Evolutionary conservation across 2,797 vertebrate genomes (phyloP).

Genomic region (Alosa sapidissima): DNA sequence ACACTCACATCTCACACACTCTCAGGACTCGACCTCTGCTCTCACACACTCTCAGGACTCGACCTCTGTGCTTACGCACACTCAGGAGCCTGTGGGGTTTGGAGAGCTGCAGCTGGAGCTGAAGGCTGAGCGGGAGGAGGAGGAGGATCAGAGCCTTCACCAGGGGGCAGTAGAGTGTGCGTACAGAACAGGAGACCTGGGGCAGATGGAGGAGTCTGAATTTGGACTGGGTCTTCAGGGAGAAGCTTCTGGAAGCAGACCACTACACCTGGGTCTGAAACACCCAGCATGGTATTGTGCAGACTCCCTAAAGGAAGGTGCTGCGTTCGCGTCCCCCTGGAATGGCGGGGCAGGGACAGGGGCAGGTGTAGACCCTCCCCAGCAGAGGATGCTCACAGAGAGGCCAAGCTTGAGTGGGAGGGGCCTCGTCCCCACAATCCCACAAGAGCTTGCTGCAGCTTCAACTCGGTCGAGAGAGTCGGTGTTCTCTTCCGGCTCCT

Average conservation of each 20-base stretch:
- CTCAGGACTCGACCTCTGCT: neutral
- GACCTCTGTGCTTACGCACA: neutral
- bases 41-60: neutral
- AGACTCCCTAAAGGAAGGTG: neutral
- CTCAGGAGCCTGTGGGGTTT: neutral
- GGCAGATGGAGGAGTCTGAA: neutral
- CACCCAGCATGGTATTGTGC: neutral
- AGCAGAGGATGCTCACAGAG: neutral
- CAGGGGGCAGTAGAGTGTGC: neutral
- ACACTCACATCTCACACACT: neutral
- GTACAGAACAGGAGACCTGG: neutral
- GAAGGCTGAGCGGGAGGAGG: slow-evolving; percentile 13
- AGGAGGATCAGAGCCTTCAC: neutral
- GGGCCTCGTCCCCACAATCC: neutral
- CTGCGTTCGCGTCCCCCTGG: neutral
- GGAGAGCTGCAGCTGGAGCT: neutral
- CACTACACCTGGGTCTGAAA: neutral
- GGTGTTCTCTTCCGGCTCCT: neutral
- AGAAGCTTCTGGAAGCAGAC: slow-evolving; percentile 11
- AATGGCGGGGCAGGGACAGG: neutral
- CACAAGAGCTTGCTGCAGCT: neutral
- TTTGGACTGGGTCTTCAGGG: neutral
- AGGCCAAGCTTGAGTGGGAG: neutral
- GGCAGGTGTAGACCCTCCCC: neutral
- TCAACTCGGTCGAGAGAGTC: neutral